A percentile compares a stretch with the other conserved stretches of the same genome.
Conservation (phyloP, 2,797 vertebrate species). For the Mycteria americana region DNA sequence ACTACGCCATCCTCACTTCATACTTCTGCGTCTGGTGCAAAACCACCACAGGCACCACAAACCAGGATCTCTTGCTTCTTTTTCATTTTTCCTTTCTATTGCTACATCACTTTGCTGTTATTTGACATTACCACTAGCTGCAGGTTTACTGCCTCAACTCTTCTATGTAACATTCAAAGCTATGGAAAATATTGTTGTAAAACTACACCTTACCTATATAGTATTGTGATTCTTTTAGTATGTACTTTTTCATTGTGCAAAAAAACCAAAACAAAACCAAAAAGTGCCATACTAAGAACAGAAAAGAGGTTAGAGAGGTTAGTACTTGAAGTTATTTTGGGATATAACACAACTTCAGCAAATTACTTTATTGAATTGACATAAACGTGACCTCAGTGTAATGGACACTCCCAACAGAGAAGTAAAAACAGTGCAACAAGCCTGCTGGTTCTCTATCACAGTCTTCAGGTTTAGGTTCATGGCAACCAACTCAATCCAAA, state of each 20-base stretch:
- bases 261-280: not conserved
- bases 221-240: not conserved
- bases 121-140: not conserved
- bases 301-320: not conserved
- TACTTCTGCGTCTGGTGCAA: not conserved
- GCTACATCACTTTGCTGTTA: not conserved
- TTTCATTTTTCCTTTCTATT: not conserved
- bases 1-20: not conserved
- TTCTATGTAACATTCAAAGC: not conserved
- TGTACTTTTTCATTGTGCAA: not conserved
- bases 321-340: not conserved
- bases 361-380: not conserved
- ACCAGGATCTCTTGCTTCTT: not conserved
- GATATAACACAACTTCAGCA: not conserved
- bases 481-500: not conserved
- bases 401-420: not conserved
- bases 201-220: not conserved
- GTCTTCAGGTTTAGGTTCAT: not conserved
- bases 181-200: not conserved
- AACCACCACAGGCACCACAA: not conserved
- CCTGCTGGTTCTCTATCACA: not conserved
- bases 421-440: not conserved
- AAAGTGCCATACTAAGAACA: not conserved
- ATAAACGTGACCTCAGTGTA: not conserved
- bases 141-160: not conserved